A percentile compares a stretch with the other conserved stretches of the same genome.
Evolutionary conservation across 1,140 invertebrate species (phyloP).

Genomic region (Trichonephila clavipes): DNA sequence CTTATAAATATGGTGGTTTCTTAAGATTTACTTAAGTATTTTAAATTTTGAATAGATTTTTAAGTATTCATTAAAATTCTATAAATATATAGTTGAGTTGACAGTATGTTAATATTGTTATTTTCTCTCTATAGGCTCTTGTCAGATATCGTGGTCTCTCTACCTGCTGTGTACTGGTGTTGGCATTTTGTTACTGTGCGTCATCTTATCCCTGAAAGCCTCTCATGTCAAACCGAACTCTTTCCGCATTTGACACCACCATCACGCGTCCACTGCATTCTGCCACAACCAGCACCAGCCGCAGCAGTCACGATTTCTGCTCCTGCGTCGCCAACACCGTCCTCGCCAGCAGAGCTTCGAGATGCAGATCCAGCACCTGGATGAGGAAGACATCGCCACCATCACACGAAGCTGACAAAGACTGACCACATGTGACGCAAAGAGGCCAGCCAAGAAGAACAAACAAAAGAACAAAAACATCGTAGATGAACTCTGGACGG

Average conservation of each 20-base stretch:
- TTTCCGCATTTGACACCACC: conserved; percentile 78
- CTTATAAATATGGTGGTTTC: too few species aligned
- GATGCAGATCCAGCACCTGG: conserved; percentile 75
- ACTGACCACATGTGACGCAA: neutral
- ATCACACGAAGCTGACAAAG: conserved; percentile 73
- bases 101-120: neutral
- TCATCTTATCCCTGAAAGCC: conserved; percentile 75
- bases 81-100: too few species aligned
- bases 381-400: conserved; percentile 75
- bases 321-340: conserved; percentile 28
- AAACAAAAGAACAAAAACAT: neutral
- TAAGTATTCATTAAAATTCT: too few species aligned
- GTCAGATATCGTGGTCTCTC: conserved; percentile 72
- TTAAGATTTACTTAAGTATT: too few species aligned
- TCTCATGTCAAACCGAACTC: conserved; percentile 75
- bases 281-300: neutral
- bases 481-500: conserved; percentile 30
- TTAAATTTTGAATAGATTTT: too few species aligned
- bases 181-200: conserved; percentile 69
- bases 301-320: neutral
- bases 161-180: conserved; percentile 74
- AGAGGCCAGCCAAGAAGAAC: conserved; percentile 6
- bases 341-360: conserved; percentile 72
- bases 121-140: conserved; percentile 35
- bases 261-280: neutral